These are phyloP conservation scores for Sebastes reedi DNA, from an alignment of 2,797 vertebrate genomes.

Conservation along the genomic window DNA sequence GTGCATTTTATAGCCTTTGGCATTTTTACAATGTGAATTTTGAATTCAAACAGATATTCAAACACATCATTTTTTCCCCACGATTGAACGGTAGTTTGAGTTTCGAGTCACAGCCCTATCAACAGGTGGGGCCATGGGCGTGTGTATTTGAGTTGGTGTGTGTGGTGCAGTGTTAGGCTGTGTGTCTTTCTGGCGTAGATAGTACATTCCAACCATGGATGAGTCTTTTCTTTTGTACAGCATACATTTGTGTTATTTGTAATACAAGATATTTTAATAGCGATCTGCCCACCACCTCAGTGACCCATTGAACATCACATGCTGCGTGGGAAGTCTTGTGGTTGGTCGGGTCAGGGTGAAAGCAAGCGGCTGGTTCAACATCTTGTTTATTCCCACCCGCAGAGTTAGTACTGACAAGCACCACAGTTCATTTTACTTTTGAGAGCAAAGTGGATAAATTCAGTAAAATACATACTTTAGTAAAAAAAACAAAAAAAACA, in stretches of 20 bases:
- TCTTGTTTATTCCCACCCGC: background rate
- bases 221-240: background rate
- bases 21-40: too few species aligned
- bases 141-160: background rate
- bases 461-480: background rate
- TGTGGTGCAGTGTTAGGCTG: background rate
- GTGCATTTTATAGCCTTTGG: background rate
- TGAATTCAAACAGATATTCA: too few species aligned
- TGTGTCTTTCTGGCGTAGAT: background rate
- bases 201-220: background rate
- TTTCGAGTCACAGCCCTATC: background rate
- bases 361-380: background rate
- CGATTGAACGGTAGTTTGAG: background rate
- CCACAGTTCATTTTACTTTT: background rate
- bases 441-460: background rate
- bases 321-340: background rate
- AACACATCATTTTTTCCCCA: background rate
- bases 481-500: background rate
- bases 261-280: background rate
- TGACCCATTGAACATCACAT: background rate
- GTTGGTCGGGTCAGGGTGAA: background rate
- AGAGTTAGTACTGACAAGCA: background rate
- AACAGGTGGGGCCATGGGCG: background rate
- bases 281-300: background rate
- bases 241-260: background rate